These are phyloP conservation scores for Athalia circularis DNA, from an alignment of 2,888 invertebrate genomes.

Conservation along the genomic window DNA sequence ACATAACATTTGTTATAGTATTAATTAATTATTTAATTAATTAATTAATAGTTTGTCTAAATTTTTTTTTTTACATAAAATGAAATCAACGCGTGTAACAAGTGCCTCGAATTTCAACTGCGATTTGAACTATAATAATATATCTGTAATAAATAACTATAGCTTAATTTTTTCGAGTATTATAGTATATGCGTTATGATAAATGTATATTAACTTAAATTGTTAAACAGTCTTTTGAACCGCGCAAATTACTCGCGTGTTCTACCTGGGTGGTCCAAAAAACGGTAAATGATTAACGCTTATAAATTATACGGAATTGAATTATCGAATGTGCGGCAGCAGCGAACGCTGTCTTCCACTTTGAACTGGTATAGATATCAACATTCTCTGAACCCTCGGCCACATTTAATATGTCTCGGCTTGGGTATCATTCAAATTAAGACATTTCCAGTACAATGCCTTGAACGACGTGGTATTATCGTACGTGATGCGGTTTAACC, in stretches of 20 bases:
- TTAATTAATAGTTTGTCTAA: too few relatives aligned
- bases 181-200: background rate
- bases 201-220: slow-evolving; percentile 21
- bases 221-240: slow-evolving; percentile 29
- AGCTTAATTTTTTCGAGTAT: slow-evolving; percentile 1
- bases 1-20: slow-evolving; percentile 17
- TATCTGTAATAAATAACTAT: slow-evolving; percentile 33
- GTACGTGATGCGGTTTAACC: background rate
- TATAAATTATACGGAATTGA: too few relatives aligned
- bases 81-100: slow-evolving; percentile 15
- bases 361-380: too few relatives aligned
- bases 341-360: too few relatives aligned
- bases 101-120: slow-evolving; percentile 25
- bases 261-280: background rate
- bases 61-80: slow-evolving; percentile 17
- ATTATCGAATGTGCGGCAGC: too few relatives aligned
- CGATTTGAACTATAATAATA: background rate
- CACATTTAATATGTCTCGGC: too few relatives aligned
- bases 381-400: too few relatives aligned
- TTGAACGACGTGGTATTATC: slow-evolving; percentile 10
- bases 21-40: background rate
- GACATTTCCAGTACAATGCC: slow-evolving; percentile 8
- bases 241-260: slow-evolving; percentile 1
- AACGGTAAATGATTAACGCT: background rate
- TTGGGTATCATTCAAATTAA: background rate